Evolutionary conservation across 1,140 invertebrate species (phyloP).

Genomic region (Diabrotica virgifera): DNA sequence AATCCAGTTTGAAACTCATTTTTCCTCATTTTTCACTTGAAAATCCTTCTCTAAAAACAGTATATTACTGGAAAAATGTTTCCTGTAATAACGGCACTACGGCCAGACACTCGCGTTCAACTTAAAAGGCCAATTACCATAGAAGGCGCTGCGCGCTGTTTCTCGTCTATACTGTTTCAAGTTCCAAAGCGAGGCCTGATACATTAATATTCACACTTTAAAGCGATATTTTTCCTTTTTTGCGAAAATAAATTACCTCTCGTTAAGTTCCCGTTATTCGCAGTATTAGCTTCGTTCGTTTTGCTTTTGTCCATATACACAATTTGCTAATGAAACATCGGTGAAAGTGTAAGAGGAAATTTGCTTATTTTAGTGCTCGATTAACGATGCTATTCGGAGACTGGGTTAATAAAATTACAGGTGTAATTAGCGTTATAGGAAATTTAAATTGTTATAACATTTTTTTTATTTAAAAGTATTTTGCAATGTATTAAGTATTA

Average conservation of each 20-base stretch:
- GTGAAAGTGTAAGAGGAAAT: neutral
- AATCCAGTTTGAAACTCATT: too few species aligned
- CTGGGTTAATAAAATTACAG: too few species aligned
- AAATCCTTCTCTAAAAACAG: too few species aligned
- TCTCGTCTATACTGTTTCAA: too few species aligned
- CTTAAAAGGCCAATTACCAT: constrained; percentile 19
- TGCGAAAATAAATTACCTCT: constrained; percentile 9
- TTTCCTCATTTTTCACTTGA: too few species aligned
- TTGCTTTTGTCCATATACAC: neutral
- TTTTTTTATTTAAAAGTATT: too few species aligned
- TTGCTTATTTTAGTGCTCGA: too few species aligned
- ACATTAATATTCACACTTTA: constrained; percentile 2
- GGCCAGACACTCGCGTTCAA: neutral
- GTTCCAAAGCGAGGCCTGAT: neutral
- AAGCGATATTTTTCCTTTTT: neutral
- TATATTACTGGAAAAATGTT: neutral
- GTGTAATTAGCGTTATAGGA: too few species aligned
- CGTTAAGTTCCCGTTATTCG: neutral
- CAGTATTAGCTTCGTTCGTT: too few species aligned
- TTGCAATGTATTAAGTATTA: too few species aligned
- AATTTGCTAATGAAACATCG: constrained; percentile 13
- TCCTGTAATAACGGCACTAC: neutral
- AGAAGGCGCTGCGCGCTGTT: constrained; percentile 15
- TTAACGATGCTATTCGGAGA: too few species aligned
- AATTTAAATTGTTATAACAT: too few species aligned